Evolutionary conservation across 35 echinoderm and acorn worm genomes (phyloP), one percentile per base, ranked within the genome.

Genomic region (Heliocidaris tuberculata): DNA sequence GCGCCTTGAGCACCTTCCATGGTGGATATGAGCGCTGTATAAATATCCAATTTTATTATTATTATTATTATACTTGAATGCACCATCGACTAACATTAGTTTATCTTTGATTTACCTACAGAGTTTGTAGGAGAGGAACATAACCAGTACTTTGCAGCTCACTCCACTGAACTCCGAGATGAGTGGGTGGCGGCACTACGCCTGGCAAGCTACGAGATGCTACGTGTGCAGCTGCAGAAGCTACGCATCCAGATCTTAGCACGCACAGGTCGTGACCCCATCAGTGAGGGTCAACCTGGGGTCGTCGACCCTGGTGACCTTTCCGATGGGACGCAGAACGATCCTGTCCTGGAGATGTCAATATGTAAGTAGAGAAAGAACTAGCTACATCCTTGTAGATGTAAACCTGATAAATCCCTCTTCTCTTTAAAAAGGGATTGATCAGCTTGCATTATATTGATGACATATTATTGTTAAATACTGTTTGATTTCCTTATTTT

Each of bases 131-230:
- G 97, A 42, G 98, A 99, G 61, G 95, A 97, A 56, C 95, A 96
- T 86, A 96, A 96, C 94, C 98, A 99, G 97, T 99, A 96, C 95
- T 97, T 99, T 96, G 98, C 98, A 2, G 98, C 98, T n/a, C 98
- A 99, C 88, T 97, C 98, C 17, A 93, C 96, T 1, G 98, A 99
- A 65, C 97, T 97, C 31, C 70, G 98, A 32, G 98, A 99, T 54
- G 98, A 99, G 96, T 99, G 98, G 98, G 95, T 99, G 47, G 97
- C 97, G 29, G 94, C 94, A 3, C 71, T 99, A 47, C 97, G 97
- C 86, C 95, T 96, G 50, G 98, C 97, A 31, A 99, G 96, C 91
- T 99, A 99, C 47, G 98, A 99, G 94, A 93, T 95, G 70, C 92
- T 99, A 5, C 95, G 98, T 5, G n/a, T 35, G 27, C 98, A 99